Base-by-base conservation (phyloP, 2,888 invertebrate genomes). In the Neoscelio sp. region DNA sequence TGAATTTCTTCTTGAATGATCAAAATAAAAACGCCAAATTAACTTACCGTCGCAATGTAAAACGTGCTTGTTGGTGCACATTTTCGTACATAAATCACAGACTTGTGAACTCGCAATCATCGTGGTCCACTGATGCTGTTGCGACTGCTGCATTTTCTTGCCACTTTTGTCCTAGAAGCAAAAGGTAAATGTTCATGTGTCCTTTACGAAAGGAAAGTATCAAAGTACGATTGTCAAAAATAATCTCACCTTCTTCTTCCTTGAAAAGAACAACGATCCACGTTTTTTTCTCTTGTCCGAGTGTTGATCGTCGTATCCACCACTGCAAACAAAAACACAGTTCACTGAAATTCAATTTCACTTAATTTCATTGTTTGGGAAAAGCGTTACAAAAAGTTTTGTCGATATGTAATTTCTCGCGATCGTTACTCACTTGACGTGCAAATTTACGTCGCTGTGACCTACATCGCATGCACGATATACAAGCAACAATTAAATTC, bases 261-360 rank as follows among this genome's bases (percentile, higher is more conserved):
- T 94, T 5, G 73, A 73, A 89, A 97, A 97, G 93, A 97, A 97
- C 74, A 97, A 91, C 82, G 97, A 97, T 62, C 97, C 97, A 54
- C 97, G 92, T 91, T 97, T 97, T 83, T 96, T 93, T 85, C 97
- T 92, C 89, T 97, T 97, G 87, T 96, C 96, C 13, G 96, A 94
- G 88, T 95, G 95, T 87, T 95, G 95, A 86, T 95, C 95, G 83
- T 94, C 92, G 70, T 91, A 91, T 6, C 82, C 85, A 15, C 84
- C 78, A 15, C 88, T 74, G 48, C 15, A 50, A 73, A 64, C 10
- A 42, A 17, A 42, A n/a, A n/a, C n/a, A n/a, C n/a, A n/a, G n/a
- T n/a, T n/a, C 86, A 82, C 86, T 88, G 85, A 70, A 85, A 86
- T 74, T 23, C 77, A 60, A 10, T 10, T 35, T 13, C 17, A 35